These are phyloP conservation scores for Sibirionetta formosa DNA, from an alignment of 2,797 vertebrate species.

Conservation along the genomic window DNA sequence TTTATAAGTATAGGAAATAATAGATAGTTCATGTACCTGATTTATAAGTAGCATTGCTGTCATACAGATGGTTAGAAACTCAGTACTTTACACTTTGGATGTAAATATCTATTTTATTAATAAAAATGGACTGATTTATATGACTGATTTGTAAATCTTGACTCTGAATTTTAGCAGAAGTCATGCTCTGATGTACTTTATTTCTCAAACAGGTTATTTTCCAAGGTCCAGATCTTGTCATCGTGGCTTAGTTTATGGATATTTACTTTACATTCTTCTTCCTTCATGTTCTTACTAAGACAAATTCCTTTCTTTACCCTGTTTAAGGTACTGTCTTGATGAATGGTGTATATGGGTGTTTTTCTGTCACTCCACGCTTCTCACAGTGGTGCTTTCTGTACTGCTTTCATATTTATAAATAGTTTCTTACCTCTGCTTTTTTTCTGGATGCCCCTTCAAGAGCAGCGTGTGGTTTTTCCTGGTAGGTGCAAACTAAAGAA, in stretches of 20 bases:
- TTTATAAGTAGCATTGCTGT: conserved; percentile 77
- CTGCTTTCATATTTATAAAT: background rate
- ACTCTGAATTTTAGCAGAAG: conserved; percentile 58
- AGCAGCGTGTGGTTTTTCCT: conserved; percentile 24
- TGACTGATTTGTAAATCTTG: conserved; percentile 57
- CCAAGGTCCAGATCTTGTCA: conserved; percentile 45
- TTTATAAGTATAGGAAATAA: conserved; percentile 73
- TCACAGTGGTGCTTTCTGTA: conserved; percentile 5
- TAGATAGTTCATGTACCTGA: conserved; percentile 69
- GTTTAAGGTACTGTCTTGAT: conserved; percentile 21
- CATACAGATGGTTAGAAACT: conserved; percentile 64
- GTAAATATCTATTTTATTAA: conserved; percentile 73
- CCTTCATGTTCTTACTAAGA: conserved; percentile 49
- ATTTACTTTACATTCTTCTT: conserved; percentile 23
- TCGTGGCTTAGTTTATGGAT: conserved; percentile 55
- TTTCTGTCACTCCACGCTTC: conserved; percentile 24
- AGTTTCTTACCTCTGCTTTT: conserved; percentile 18
- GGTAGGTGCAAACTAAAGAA: background rate
- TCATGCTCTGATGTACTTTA: conserved; percentile 25
- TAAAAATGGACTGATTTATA: conserved; percentile 71
- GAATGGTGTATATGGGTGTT: conserved; percentile 8
- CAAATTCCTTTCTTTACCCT: conserved; percentile 47
- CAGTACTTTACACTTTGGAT: conserved; percentile 52
- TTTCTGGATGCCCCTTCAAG: conserved; percentile 18
- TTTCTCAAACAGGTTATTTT: conserved; percentile 52